Evolutionary conservation across 2,888 invertebrate genomes (phyloP).

Genomic region (Leucoma salicis): DNA sequence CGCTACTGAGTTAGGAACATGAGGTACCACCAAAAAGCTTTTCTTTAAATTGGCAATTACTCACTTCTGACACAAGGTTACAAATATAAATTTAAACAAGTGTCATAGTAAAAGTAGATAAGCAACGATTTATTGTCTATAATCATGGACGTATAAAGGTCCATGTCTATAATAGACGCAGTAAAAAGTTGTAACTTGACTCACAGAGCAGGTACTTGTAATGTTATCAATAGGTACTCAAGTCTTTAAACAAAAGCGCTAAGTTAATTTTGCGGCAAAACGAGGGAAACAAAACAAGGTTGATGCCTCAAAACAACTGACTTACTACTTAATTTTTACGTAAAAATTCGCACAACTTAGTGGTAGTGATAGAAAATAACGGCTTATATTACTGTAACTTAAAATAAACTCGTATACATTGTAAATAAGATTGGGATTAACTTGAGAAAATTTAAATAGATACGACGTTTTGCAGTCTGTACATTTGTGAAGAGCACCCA

Average conservation of each 20-base stretch:
- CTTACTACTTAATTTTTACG: slow-evolving; percentile 50
- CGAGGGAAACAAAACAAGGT: slow-evolving; percentile 12
- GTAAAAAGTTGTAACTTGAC: too few species aligned
- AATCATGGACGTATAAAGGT: too few species aligned
- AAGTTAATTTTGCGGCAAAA: slow-evolving; percentile 3
- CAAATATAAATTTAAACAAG: too few species aligned
- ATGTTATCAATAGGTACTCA: background rate
- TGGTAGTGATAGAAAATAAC: slow-evolving; percentile 40
- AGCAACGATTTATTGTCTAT: too few species aligned
- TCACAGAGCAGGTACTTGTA: too few species aligned
- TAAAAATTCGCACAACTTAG: slow-evolving; percentile 54
- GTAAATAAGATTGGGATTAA: slow-evolving; percentile 25
- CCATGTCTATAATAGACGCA: too few species aligned
- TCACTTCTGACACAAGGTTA: too few species aligned
- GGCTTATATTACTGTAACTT: background rate
- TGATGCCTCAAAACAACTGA: slow-evolving; percentile 45
- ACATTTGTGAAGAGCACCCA: slow-evolving; percentile 67
- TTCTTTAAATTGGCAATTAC: too few species aligned
- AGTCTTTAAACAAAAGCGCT: slow-evolving; percentile 1
- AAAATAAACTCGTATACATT: too few species aligned
- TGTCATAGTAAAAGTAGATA: too few species aligned
- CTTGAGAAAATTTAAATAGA: background rate
- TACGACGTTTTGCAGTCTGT: slow-evolving; percentile 52
- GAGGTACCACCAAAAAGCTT: too few species aligned
- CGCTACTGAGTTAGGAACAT: too few species aligned